phyloP scores from a whole-genome alignment of 2,888 invertebrate species.

The Exephanes ischioxanthus region DNA sequence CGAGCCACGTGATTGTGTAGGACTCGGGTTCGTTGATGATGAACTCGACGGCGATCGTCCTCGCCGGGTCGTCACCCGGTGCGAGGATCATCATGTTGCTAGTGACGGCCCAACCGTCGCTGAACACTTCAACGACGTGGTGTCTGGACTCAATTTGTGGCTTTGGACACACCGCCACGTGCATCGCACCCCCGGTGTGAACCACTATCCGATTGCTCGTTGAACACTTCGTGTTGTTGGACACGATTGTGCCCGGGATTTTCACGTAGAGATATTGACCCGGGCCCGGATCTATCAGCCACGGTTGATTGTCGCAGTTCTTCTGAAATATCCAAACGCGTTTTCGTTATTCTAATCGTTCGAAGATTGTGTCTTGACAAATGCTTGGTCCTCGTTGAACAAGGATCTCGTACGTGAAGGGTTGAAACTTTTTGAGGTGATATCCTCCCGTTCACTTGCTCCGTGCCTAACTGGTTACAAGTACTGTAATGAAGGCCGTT shows the following conservation, averaged over 20 bases:
- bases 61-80: slow-evolving; percentile 88
- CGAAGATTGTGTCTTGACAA: too few species aligned
- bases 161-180: slow-evolving; percentile 88
- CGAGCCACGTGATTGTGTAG: slow-evolving; percentile 93
- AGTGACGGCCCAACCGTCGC: slow-evolving; percentile 91
- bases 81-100: slow-evolving; percentile 81
- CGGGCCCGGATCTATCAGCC: slow-evolving; percentile 92
- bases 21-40: slow-evolving; percentile 91
- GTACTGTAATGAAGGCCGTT: too few species aligned
- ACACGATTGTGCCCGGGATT: slow-evolving; percentile 85
- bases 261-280: slow-evolving; percentile 93
- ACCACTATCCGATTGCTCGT: slow-evolving; percentile 93
- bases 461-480: too few species aligned
- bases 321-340: slow-evolving; percentile 86
- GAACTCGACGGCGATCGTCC: slow-evolving; percentile 92
- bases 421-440: too few species aligned
- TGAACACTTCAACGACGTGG: slow-evolving; percentile 92
- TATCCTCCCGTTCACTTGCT: too few species aligned
- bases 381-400: too few species aligned
- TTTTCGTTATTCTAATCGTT: not conserved
- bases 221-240: slow-evolving; percentile 87
- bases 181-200: slow-evolving; percentile 89
- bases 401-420: too few species aligned
- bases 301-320: slow-evolving; percentile 92
- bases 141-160: slow-evolving; percentile 86